A percentile compares a stretch with the other conserved stretches of the same genome.
These are phyloP conservation scores for Aphaenogaster ashmeadi DNA, from an alignment of 1,140 invertebrate genomes.

Conservation along the genomic window DNA sequence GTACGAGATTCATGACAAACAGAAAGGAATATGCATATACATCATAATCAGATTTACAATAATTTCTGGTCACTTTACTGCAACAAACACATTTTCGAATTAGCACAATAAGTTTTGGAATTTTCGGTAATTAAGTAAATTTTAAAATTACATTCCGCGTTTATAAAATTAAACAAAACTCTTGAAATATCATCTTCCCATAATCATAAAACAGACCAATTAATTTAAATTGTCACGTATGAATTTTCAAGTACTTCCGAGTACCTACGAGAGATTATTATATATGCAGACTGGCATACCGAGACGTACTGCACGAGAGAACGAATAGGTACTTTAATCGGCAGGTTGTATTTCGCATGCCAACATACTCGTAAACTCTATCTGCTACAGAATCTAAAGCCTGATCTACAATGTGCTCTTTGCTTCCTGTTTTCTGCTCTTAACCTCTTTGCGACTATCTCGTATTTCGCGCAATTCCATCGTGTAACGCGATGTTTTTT, in stretches of 20 bases:
- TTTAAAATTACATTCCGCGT: neutral
- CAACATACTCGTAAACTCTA: neutral
- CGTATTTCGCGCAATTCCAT: no score
- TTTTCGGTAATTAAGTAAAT: neutral
- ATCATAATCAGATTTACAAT: neutral
- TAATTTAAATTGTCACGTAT: neutral
- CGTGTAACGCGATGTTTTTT: no score
- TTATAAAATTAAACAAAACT: neutral
- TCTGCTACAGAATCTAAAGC: conserved; percentile 18
- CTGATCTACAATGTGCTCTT: no score
- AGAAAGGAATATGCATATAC: neutral
- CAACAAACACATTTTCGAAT: neutral
- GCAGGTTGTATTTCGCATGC: conserved; percentile 70
- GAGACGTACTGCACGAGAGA: neutral
- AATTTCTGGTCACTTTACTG: neutral
- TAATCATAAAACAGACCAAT: neutral
- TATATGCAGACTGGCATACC: neutral
- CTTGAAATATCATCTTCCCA: neutral
- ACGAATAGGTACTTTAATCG: conserved; percentile 74
- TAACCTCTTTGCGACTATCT: no score
- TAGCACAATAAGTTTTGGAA: neutral
- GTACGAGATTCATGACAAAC: neutral
- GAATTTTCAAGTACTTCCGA: conserved; percentile 38
- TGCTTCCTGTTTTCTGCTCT: no score
- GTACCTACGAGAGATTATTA: neutral